Evolutionary conservation across 2,113 vertebrate species (phyloP), one percentile per base, ranked within the genome.

Genomic region (Corvus cornix): DNA sequence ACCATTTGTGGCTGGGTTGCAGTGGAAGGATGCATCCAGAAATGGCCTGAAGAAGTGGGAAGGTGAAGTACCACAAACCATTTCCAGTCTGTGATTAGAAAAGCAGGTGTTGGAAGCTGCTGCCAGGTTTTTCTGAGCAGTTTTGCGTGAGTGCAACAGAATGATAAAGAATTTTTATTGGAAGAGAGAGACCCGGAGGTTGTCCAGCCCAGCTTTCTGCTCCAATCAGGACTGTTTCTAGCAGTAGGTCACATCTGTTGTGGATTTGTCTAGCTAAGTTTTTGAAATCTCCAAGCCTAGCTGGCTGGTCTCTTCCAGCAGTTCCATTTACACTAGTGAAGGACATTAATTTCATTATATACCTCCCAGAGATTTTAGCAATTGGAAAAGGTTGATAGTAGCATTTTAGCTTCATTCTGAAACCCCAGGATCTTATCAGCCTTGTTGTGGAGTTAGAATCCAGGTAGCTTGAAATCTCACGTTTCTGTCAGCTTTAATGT

Each of bases 11-110:
- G 98, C 94, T 12, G 98, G 98, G 30, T 89, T 98, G 48, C 98
- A 97, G 90, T 99, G 98, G 98, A 99, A 98, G 87, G 98, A 98
- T 13, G 60, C 93, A 1, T 97, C 98, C 7, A 90, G 91, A 94
- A 95, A 80, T 16, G 67, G 87, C 39, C 96, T 97, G 82, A 98
- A 95, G 83, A 98, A 97, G 78, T 98, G 98, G 98, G 98, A 99
- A 98, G 98, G 99, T 99, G 92, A 96, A 55, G 69, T 62, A 30
- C 33, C 44, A 31, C 18, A 43, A 62, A n/a, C 15, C 11, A 5
- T 70, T 66, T 59, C 60, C 37, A 75, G 20, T 33, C 39, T 81
- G 39, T 55, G 44, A 59, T 62, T 91, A 62, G 64, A 62, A 89
- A 84, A 90, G 28, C 43, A 64, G 48, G 20, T 26, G 28, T 4